Conservation (phyloP, 1,140 invertebrate species). For the Acromyrmex echinatior region DNA sequence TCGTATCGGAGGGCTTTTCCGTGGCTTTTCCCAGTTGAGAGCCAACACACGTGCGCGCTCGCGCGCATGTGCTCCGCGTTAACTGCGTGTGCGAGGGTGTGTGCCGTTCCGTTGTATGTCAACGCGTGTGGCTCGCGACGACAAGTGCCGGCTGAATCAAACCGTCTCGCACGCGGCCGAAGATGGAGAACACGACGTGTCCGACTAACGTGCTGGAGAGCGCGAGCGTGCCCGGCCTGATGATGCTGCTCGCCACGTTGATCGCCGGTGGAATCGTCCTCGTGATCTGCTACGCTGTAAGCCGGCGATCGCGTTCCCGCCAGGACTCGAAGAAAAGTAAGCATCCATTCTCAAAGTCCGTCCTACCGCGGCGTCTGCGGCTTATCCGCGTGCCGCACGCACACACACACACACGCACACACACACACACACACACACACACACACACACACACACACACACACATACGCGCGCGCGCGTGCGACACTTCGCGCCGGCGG, state of each 20-base stretch:
- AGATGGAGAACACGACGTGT: slow-evolving; percentile 65
- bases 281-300: slow-evolving; percentile 58
- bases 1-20: no score
- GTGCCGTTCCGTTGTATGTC: slow-evolving; percentile 19
- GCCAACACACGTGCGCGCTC: no score
- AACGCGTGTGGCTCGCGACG: slow-evolving; percentile 40
- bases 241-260: slow-evolving; percentile 46
- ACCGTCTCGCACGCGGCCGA: slow-evolving; percentile 36
- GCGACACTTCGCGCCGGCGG: no score
- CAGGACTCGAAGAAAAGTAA: slow-evolving; percentile 71
- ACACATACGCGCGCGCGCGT: no score
- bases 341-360: slow-evolving; percentile 28
- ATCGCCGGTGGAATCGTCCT: slow-evolving; percentile 61
- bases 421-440: no score
- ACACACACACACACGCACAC: no score
- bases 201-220: slow-evolving; percentile 35
- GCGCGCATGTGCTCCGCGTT: not conserved
- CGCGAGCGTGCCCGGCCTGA: slow-evolving; percentile 42
- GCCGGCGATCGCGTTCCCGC: slow-evolving; percentile 34
- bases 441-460: no score
- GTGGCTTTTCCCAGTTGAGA: no score
- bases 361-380: no score
- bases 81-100: not conserved
- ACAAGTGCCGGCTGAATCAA: not conserved
- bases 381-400: no score